Evolutionary conservation across 92 coral and sea anemone species (phyloP).

Genomic region (Palythoa grandis): DNA sequence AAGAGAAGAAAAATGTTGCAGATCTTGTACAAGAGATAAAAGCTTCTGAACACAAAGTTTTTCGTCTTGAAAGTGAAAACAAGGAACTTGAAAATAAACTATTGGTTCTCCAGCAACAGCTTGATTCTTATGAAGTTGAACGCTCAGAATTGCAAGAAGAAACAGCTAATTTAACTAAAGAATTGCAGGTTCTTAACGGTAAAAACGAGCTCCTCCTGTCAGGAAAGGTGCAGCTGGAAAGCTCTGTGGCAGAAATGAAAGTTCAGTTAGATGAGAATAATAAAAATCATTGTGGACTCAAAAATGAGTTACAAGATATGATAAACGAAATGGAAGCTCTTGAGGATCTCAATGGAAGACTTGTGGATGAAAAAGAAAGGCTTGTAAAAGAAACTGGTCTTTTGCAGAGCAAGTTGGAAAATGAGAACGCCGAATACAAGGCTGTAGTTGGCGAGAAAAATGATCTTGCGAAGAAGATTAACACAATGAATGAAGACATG

Average conservation of each 20-base stretch:
- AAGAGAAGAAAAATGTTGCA: background rate
- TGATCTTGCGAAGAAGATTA: conserved; percentile 52
- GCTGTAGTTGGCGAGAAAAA: conserved; percentile 43
- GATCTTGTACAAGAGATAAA: conserved; percentile 54
- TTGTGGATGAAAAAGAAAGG: conserved; percentile 9
- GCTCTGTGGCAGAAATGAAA: background rate
- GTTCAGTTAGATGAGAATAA: conserved; percentile 18
- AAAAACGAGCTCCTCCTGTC: background rate
- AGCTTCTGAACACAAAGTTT: conserved; percentile 42
- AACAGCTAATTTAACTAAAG: conserved; percentile 5
- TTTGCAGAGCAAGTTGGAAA: conserved; percentile 14
- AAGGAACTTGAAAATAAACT: conserved; percentile 4
- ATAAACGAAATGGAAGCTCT: conserved; percentile 24
- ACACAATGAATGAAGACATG: conserved; percentile 48
- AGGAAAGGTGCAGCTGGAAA: conserved; percentile 2
- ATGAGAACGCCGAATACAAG: conserved; percentile 1
- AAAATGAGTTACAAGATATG: conserved; percentile 4
- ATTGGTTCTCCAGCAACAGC: background rate
- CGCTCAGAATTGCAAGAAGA: conserved; percentile 6
- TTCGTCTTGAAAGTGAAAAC: background rate
- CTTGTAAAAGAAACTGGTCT: background rate
- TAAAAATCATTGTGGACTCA: background rate
- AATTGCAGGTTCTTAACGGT: background rate
- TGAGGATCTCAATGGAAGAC: background rate
- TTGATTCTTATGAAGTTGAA: conserved; percentile 2